These are phyloP conservation scores for Dinomys branickii DNA, from an alignment of 2,113 vertebrate species.

Conservation along the genomic window DNA sequence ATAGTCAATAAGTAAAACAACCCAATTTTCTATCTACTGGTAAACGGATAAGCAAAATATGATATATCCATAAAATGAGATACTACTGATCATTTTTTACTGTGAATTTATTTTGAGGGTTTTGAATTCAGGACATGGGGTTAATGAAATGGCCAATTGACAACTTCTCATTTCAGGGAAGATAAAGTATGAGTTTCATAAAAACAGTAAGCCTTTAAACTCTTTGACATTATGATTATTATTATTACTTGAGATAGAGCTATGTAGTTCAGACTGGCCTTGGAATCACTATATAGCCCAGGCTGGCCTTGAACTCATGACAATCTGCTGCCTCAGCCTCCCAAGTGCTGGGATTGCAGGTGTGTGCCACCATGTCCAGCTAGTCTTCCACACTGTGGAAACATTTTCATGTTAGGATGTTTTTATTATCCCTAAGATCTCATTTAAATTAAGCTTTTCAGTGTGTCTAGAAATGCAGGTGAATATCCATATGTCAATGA, in stretches of 20 bases:
- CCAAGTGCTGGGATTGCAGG: not conserved
- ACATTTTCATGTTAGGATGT: not conserved
- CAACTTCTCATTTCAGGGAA: not conserved
- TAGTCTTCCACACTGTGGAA: not conserved
- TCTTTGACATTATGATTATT: not conserved
- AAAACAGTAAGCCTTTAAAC: not conserved
- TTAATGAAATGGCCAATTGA: not conserved
- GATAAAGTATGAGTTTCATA: not conserved
- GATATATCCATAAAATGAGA: not conserved
- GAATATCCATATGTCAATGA: not conserved
- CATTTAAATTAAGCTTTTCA: conserved; percentile 15
- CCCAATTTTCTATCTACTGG: not conserved
- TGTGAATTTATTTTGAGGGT: not conserved
- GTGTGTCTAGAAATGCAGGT: not conserved
- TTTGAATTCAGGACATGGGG: not conserved
- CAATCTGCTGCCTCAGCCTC: not conserved
- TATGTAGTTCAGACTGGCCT: not conserved
- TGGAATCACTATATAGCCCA: too few relatives aligned
- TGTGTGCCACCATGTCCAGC: not conserved
- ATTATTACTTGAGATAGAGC: not conserved
- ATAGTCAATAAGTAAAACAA: not conserved
- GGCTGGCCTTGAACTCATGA: not conserved
- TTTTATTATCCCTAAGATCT: not conserved
- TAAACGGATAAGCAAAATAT: not conserved
- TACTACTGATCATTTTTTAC: not conserved